Evolutionary conservation across 2,888 invertebrate genomes (phyloP).

Genomic region (Cataglyphis rosenhaueri): DNA sequence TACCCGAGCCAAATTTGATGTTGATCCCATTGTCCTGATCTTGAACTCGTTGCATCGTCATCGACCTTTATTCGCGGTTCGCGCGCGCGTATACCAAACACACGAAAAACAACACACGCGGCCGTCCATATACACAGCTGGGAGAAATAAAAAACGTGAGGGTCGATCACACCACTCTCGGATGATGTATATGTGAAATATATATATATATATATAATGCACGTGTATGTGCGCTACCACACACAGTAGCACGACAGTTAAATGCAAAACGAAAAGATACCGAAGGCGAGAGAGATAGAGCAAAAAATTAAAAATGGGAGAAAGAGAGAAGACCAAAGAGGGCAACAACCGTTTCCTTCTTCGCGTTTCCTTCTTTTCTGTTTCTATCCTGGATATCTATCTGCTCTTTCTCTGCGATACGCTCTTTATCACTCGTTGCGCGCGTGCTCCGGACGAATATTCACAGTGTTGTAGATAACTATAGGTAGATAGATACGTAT

Average conservation of each 20-base stretch:
- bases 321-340: slow-evolving; percentile 5
- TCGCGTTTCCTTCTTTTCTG: slow-evolving; percentile 58
- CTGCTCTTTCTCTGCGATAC: not conserved
- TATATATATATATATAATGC: not conserved
- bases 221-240: not conserved
- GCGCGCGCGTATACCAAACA: slow-evolving; percentile 40
- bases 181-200: not conserved
- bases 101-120: slow-evolving; percentile 36
- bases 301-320: slow-evolving; percentile 24
- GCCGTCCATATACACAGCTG: not conserved
- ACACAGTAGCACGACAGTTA: not conserved
- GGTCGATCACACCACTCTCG: slow-evolving; percentile 27
- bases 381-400: slow-evolving; percentile 23
- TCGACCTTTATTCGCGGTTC: slow-evolving; percentile 63
- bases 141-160: slow-evolving; percentile 54
- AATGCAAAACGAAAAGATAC: slow-evolving; percentile 24
- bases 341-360: not conserved
- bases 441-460: not conserved
- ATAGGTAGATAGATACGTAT: not conserved
- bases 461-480: not conserved
- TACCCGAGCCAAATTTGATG: slow-evolving; percentile 81
- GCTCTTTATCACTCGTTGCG: slow-evolving; percentile 20
- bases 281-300: not conserved
- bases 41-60: slow-evolving; percentile 80
- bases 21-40: slow-evolving; percentile 84